phyloP scores from a whole-genome alignment of 1,140 invertebrate species.

The Drosophila pallidifrons region DNA sequence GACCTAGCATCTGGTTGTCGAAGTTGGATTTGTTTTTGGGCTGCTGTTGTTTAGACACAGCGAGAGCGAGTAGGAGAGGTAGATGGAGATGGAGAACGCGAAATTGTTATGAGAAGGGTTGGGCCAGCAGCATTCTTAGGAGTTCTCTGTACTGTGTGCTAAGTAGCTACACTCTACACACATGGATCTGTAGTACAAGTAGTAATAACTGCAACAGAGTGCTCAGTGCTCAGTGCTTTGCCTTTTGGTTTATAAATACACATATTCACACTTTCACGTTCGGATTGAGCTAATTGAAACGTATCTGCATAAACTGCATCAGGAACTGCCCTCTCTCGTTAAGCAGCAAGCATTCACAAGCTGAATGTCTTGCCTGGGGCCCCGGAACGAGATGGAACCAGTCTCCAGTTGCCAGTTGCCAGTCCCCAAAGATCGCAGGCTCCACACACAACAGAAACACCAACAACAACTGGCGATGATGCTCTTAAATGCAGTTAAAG shows the following conservation, averaged over 20 bases:
- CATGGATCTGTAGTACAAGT: neutral
- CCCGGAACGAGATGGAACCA: constrained; percentile 3
- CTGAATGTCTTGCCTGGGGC: constrained; percentile 33
- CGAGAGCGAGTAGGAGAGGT: no score
- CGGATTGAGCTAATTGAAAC: constrained; percentile 80
- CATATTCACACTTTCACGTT: constrained; percentile 76
- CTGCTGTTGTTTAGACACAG: constrained; percentile 16
- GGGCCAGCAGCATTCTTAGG: constrained; percentile 3
- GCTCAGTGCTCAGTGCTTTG: constrained; percentile 18
- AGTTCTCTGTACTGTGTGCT: constrained; percentile 25
- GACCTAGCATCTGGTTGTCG: constrained; percentile 24
- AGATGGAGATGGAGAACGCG: neutral
- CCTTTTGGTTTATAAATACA: constrained; percentile 55
- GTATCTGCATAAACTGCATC: constrained; percentile 74
- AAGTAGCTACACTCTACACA: constrained; percentile 34
- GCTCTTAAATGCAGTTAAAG: constrained; percentile 49
- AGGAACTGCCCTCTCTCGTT: constrained; percentile 53
- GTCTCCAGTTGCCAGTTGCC: constrained; percentile 8
- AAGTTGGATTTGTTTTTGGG: constrained; percentile 17
- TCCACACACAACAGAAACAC: neutral
- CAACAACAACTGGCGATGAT: constrained; percentile 32
- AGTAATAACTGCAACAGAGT: constrained; percentile 24
- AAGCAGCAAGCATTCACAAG: constrained; percentile 17
- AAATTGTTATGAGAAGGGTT: constrained; percentile 23
- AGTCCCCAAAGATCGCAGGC: neutral